Conservation (phyloP, 2,888 invertebrate species). For the Pandemis cinnamomeana region DNA sequence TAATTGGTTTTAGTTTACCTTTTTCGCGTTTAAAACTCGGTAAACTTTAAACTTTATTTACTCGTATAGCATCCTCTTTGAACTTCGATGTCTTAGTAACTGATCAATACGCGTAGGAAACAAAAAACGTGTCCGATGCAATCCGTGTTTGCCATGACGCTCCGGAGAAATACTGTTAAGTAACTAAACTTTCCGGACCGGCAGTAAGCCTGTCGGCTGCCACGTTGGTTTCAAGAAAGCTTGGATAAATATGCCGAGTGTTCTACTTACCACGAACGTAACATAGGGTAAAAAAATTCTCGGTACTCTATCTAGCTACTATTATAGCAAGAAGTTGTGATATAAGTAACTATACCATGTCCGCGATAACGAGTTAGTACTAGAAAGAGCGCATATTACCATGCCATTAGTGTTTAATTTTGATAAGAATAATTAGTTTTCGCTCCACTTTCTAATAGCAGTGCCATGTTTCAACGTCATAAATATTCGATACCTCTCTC, state of each 20-base stretch:
- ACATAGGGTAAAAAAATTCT: background rate
- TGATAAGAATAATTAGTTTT: too few species aligned
- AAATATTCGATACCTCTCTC: too few species aligned
- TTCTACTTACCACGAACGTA: background rate
- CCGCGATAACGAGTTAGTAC: too few species aligned
- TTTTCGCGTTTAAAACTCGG: too few species aligned
- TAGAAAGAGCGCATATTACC: too few species aligned
- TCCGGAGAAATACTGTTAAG: background rate
- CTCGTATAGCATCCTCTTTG: too few species aligned
- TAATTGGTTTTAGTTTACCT: too few species aligned
- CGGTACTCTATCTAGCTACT: background rate
- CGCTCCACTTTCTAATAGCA: too few species aligned
- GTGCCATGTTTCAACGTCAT: too few species aligned
- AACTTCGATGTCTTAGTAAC: too few species aligned
- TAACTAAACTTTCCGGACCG: background rate
- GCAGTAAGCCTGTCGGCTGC: background rate
- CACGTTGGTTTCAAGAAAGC: background rate
- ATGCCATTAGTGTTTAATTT: too few species aligned
- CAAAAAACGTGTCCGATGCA: background rate
- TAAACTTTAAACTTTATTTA: too few species aligned
- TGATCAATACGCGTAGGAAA: background rate
- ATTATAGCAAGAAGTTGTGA: background rate
- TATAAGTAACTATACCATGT: background rate
- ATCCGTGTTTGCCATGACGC: background rate
- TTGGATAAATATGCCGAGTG: background rate